Conservation (phyloP, 2,113 vertebrate species). For the Vulpes ferrilata region DNA sequence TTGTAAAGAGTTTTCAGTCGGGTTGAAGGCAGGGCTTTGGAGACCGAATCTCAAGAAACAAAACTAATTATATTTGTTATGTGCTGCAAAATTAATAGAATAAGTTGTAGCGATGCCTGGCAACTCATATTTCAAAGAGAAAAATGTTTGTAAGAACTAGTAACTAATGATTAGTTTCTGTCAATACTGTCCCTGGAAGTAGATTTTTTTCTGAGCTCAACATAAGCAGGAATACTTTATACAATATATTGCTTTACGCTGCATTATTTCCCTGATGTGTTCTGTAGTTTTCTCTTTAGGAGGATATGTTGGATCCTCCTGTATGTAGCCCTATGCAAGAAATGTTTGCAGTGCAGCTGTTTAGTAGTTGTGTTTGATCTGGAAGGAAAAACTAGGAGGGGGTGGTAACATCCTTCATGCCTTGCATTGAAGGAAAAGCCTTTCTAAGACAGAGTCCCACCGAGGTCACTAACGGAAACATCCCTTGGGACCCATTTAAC, state of each 20-base stretch:
- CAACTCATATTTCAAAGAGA: conserved; percentile 35
- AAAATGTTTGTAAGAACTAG: not conserved
- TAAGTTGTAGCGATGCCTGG: not conserved
- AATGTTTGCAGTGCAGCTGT: conserved; percentile 4
- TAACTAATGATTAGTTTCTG: conserved; percentile 24
- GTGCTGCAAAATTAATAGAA: not conserved
- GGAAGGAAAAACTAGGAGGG: not conserved
- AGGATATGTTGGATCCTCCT: not conserved
- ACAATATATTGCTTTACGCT: not conserved
- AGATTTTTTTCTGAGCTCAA: not conserved
- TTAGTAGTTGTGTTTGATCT: not conserved
- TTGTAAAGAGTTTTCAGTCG: not conserved
- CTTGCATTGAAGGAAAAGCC: conserved; percentile 34
- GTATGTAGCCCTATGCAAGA: not conserved
- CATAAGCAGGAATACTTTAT: not conserved
- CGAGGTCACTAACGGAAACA: conserved; percentile 46
- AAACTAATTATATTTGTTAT: not conserved
- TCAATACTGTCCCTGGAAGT: not conserved
- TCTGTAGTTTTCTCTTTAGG: conserved; percentile 62
- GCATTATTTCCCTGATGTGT: not conserved
- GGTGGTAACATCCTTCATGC: conserved; percentile 1
- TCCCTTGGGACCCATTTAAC: not conserved
- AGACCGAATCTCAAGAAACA: not conserved
- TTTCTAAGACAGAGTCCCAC: conserved; percentile 33
- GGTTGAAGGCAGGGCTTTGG: not conserved